Conservation (phyloP, 1,140 invertebrate genomes). For the Watersipora subatra region DNA sequence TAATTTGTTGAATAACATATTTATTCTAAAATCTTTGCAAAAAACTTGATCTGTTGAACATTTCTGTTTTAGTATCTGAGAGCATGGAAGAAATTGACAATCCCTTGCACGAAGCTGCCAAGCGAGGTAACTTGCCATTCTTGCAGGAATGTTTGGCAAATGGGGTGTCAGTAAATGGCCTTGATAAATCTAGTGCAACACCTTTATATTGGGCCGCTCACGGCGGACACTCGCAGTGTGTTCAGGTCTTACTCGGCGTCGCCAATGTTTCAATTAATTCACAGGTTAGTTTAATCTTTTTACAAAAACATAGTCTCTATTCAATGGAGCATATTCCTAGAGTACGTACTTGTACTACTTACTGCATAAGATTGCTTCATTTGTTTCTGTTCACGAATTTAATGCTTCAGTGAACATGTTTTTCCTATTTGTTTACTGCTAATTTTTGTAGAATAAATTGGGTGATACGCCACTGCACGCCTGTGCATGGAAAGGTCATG, state of each 20-base stretch:
- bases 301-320: too few relatives aligned
- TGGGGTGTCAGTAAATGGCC: constrained; percentile 51
- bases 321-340: too few relatives aligned
- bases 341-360: too few relatives aligned
- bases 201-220: constrained; percentile 56
- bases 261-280: constrained; percentile 37
- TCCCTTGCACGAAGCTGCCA: constrained; percentile 58
- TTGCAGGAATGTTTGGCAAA: constrained; percentile 51
- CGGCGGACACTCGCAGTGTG: constrained; percentile 43
- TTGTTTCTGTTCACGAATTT: too few relatives aligned
- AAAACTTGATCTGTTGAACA: too few relatives aligned
- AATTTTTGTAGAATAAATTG: constrained; percentile 32
- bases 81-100: constrained; percentile 51
- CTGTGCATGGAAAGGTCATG: constrained; percentile 43
- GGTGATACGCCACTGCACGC: constrained; percentile 47
- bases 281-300: constrained; percentile 36
- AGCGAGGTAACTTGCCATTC: constrained; percentile 53
- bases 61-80: constrained; percentile 45
- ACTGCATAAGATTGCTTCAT: constrained; percentile 7
- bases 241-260: constrained; percentile 27
- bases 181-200: constrained; percentile 56
- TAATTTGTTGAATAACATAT: too few relatives aligned
- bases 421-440: too few relatives aligned
- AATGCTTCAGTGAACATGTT: too few relatives aligned
- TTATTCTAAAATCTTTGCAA: too few relatives aligned